Base-by-base conservation (phyloP, 2,797 vertebrate species). In the Dromococcyx pavoninus region DNA sequence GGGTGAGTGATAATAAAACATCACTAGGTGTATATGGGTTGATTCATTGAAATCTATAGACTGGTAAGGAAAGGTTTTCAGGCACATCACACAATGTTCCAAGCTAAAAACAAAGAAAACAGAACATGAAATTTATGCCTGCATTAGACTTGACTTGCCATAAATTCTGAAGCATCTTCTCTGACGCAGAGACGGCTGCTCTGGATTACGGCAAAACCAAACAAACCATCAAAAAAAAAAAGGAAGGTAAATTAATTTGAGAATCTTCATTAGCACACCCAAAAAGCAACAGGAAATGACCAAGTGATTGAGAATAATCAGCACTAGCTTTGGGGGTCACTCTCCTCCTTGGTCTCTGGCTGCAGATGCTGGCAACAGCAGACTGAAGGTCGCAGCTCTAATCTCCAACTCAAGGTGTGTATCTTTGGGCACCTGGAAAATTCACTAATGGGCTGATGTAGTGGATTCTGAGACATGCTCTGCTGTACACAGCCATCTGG, bases 1-100 rank as follows among this genome's bases (percentile, higher is more conserved):
- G 43, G 83, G 82, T 86, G 70, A 92, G 51, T 15, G 83, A 93
- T 92, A 86, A 89, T 94, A 93, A 83, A 96, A 73, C 85, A 92
- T 82, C 50, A 76, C 64, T 72, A 75, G 79, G 53, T 78, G 28
- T 67, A 58, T n/a, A 60, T 56, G 77, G 62, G 81, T 66, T 79
- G 81, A 84, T 94, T 93, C 70, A 85, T 28, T 0, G 39, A 93
- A 85, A 78, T 72, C 81, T 88, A 83, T 16, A 91, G 87, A 93
- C 51, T 10, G 0, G 91, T 46, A 79, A 88, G 37, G 81, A 60
- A 90, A 58, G 46, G 87, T 91, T 88, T 61, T 56, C 66, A 89
- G 76, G 60, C 0, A 0, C 33, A 33, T 57, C 32, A 10, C 30
- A 67, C 35, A 39, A 28, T 0, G 3, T 81, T 75, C 33, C 65